These are phyloP conservation scores for Polyommatus iphigenia DNA, from an alignment of 2,888 invertebrate genomes.

Conservation along the genomic window DNA sequence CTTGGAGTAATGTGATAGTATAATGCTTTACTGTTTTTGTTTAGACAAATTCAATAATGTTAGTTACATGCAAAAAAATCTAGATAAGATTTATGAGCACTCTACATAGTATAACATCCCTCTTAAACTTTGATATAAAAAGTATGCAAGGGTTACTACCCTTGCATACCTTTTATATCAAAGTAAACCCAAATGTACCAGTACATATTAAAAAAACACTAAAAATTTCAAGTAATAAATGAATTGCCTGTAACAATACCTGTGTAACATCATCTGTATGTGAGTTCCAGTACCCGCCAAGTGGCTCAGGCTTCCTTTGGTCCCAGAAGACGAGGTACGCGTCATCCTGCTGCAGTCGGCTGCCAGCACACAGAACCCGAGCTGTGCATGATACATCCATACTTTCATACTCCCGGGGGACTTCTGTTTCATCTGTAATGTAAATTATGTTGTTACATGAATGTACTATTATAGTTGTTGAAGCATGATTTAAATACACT, in stretches of 20 bases:
- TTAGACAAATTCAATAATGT: too few relatives aligned
- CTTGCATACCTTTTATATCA: too few relatives aligned
- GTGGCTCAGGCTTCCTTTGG: conserved; percentile 79
- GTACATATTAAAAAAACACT: too few relatives aligned
- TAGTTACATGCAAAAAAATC: too few relatives aligned
- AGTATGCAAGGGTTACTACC: too few relatives aligned
- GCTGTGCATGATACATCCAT: conserved; percentile 88
- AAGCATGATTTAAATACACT: too few relatives aligned
- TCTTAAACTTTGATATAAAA: too few relatives aligned
- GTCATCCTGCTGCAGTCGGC: conserved; percentile 84
- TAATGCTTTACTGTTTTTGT: neutral
- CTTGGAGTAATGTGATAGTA: neutral
- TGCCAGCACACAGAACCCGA: conserved; percentile 86
- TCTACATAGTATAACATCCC: too few relatives aligned
- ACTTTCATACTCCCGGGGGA: conserved; percentile 81
- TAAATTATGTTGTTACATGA: neutral
- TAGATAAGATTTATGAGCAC: too few relatives aligned
- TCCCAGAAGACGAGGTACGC: conserved; percentile 92
- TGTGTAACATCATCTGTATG: conserved; percentile 91
- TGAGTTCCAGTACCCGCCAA: conserved; percentile 91
- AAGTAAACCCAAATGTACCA: too few relatives aligned
- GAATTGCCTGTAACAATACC: conserved; percentile 52
- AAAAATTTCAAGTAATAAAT: neutral
- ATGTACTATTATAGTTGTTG: too few relatives aligned
- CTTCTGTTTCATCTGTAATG: conserved; percentile 61